Conservation (phyloP, 2,888 invertebrate species). For the Caenorhabditis japonica region DNA sequence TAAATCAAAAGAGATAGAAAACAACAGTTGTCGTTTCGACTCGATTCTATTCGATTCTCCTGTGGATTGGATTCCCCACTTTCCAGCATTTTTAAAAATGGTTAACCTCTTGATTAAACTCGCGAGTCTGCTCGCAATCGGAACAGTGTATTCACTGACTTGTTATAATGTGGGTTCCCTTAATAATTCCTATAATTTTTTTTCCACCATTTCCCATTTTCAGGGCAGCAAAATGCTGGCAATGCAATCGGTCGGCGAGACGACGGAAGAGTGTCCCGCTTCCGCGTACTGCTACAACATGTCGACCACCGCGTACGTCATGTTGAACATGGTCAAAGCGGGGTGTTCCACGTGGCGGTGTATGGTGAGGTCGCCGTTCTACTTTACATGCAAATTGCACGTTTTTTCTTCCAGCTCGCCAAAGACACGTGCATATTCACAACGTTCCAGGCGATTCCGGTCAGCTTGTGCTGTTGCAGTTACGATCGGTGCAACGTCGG, state of each 20-base stretch:
- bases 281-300: slow-evolving; percentile 66
- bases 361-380: slow-evolving; percentile 53
- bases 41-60: no score
- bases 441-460: slow-evolving; percentile 71
- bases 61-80: no score
- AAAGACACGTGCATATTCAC: slow-evolving; percentile 71
- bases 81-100: no score
- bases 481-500: slow-evolving; percentile 70
- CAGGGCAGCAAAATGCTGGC: slow-evolving; percentile 64
- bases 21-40: no score
- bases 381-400: neutral
- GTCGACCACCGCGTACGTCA: slow-evolving; percentile 59
- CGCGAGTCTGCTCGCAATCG: no score
- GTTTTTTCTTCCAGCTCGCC: slow-evolving; percentile 60
- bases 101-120: no score
- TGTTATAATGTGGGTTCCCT: slow-evolving; percentile 58
- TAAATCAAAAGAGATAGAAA: no score
- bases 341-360: slow-evolving; percentile 73
- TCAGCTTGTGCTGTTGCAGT: slow-evolving; percentile 71
- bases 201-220: no score
- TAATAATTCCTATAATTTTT: no score
- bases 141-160: slow-evolving; percentile 12
- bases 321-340: slow-evolving; percentile 70
- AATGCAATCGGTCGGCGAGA: slow-evolving; percentile 61
- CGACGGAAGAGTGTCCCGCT: slow-evolving; percentile 61